Evolutionary conservation across 1,140 invertebrate genomes (phyloP), one percentile per base, ranked within the genome.

Genomic region (Zaprionus vittiger): DNA sequence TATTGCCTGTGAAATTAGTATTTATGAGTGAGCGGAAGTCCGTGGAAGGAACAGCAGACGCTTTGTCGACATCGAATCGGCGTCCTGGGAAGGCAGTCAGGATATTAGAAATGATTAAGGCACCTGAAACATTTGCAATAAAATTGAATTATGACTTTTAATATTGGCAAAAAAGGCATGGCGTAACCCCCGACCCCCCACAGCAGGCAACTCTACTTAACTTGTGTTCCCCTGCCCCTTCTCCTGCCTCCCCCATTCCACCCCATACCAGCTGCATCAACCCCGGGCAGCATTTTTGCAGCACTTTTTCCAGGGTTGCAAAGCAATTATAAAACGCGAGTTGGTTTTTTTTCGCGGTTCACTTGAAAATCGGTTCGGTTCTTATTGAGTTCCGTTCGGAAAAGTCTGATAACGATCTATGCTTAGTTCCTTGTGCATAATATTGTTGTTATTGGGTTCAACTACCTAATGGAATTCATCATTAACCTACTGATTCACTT

Each of bases 1-100:
- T 92, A 92, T 92, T 83, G 91, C 84, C 91, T 89, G 87, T 86
- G 91, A 92, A 92, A 92, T 92, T 92, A 92, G 91, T 92, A 92
- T 92, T 92, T 92, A 92, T 92, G 91, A 69, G 73, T 69, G 83
- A 68, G 62, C 74, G 80, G 73, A 82, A 80, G 79, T 61, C 66
- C 41, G 57, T 28, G 44, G 52, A 69, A 12, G 24, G 20, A 61
- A 37, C 20, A 52, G 47, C 47, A 52, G 20, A 47, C 41, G 41
- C 41, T 52, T 24, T 14, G 55, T 56, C 61, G 56, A 69, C 60
- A n/a, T 64, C 64, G 64, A 89, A 89, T 77, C 73, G 79, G 79
- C 76, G 81, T 83, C 81, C 81, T 83, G 79, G 79, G 81, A 89
- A 56, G 68, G 44, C 68, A 56, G 70, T 41, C 85, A 91, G 86